Conservation (phyloP, 2,888 invertebrate species). For the Rutpela maculata region DNA sequence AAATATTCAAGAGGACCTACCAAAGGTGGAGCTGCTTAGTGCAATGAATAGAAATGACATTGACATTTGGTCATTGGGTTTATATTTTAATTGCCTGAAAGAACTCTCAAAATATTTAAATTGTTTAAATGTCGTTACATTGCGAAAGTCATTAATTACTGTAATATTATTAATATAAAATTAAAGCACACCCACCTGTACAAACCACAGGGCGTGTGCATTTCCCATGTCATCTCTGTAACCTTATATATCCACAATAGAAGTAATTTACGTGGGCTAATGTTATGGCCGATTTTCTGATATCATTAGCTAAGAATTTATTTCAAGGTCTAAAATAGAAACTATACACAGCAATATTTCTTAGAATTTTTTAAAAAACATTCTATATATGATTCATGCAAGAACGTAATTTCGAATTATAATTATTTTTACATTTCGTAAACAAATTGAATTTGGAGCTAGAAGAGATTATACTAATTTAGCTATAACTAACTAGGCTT, state of each 20-base stretch:
- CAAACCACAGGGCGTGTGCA: constrained; percentile 9
- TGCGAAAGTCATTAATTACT: constrained; percentile 8
- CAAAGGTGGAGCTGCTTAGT: no score
- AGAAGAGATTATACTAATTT: not conserved
- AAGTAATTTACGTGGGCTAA: constrained; percentile 31
- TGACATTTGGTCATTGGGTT: not conserved
- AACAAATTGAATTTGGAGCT: not conserved
- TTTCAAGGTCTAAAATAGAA: constrained; percentile 35
- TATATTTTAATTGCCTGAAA: not conserved
- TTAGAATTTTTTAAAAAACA: constrained; percentile 5
- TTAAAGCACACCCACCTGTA: not conserved
- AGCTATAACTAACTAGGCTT: not conserved
- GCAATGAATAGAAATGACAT: not conserved
- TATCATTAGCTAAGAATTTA: constrained; percentile 32
- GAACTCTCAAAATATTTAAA: not conserved
- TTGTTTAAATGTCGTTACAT: not conserved
- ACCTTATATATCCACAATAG: constrained; percentile 17
- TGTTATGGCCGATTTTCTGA: constrained; percentile 33
- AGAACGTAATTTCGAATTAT: not conserved
- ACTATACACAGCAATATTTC: constrained; percentile 8
- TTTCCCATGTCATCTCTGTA: constrained; percentile 17
- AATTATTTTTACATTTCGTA: not conserved
- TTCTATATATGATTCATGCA: constrained; percentile 21
- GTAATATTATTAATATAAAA: constrained; percentile 12
- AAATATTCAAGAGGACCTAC: no score